These are phyloP conservation scores for Agapostemon virescens DNA, from an alignment of 2,888 invertebrate genomes.

Conservation along the genomic window DNA sequence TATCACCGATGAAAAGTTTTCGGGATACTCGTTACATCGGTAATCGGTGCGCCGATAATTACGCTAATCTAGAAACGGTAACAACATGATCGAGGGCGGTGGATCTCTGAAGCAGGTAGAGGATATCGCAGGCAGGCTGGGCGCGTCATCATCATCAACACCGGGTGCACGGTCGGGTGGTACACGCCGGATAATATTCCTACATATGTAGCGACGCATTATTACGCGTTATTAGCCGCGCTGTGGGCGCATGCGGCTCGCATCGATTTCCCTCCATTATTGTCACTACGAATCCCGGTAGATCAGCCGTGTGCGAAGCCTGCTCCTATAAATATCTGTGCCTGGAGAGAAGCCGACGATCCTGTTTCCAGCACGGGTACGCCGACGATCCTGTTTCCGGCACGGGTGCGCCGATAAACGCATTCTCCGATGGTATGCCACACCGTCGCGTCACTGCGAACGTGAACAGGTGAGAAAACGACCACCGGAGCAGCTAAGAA, in stretches of 20 bases:
- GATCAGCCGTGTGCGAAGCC: constrained; percentile 47
- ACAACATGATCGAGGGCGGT: constrained; percentile 35
- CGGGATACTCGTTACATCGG: constrained; percentile 31
- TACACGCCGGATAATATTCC: constrained; percentile 66
- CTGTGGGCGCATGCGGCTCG: constrained; percentile 49
- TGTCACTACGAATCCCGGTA: constrained; percentile 63
- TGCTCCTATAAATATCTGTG: constrained; percentile 56
- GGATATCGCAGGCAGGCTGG: not conserved
- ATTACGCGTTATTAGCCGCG: constrained; percentile 68
- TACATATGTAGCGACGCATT: constrained; percentile 67
- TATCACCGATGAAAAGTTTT: constrained; percentile 9
- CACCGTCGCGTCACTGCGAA: not conserved
- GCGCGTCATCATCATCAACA: constrained; percentile 54
- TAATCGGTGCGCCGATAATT: constrained; percentile 65
- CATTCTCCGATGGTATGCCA: constrained; percentile 41
- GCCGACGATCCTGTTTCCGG: too few species aligned
- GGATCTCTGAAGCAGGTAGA: constrained; percentile 19
- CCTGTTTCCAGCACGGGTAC: constrained; percentile 43
- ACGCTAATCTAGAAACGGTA: constrained; percentile 62
- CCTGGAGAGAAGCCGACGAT: constrained; percentile 42
- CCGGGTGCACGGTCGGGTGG: constrained; percentile 42
- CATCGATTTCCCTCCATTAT: constrained; percentile 70
- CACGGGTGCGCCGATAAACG: constrained; percentile 50
- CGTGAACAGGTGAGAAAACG: constrained; percentile 28
- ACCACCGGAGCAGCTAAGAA: constrained; percentile 1